A percentile compares a stretch with the other conserved stretches of the same genome.
Evolutionary conservation across 2,888 invertebrate species (phyloP).

Genomic region (Cyclophora punctaria): DNA sequence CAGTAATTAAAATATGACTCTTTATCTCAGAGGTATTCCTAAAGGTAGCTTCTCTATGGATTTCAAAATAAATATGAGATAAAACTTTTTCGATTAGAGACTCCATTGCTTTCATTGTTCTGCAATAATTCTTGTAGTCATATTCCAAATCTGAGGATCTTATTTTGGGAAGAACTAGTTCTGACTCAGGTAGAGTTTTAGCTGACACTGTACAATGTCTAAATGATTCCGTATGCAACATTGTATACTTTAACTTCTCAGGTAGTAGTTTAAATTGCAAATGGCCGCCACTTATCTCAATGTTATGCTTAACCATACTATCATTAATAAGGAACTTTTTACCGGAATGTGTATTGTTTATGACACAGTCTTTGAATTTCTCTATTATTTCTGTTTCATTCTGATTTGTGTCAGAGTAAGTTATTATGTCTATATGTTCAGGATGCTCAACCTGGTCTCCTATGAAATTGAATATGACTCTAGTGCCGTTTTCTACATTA

Average conservation of each 20-base stretch:
- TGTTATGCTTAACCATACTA: constrained; percentile 61
- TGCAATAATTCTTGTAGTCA: constrained; percentile 60
- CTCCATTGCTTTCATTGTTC: constrained; percentile 70
- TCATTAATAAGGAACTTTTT: constrained; percentile 74
- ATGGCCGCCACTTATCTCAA: constrained; percentile 45
- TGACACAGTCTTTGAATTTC: constrained; percentile 68
- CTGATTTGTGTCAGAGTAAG: constrained; percentile 50
- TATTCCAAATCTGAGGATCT: constrained; percentile 42
- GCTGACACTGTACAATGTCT: constrained; percentile 65
- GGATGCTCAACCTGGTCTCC: constrained; percentile 48
- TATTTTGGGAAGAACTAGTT: constrained; percentile 39
- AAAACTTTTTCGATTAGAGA: constrained; percentile 46
- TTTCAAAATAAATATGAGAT: constrained; percentile 55
- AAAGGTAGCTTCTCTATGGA: constrained; percentile 56
- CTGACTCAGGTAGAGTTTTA: constrained; percentile 44
- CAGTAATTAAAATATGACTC: constrained; percentile 61
- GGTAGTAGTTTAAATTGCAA: constrained; percentile 63
- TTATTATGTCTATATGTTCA: constrained; percentile 68
- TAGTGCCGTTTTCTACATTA: constrained; percentile 71
- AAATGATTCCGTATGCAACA: constrained; percentile 69
- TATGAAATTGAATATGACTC: constrained; percentile 66
- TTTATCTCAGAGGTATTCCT: constrained; percentile 59
- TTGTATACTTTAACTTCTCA: constrained; percentile 58
- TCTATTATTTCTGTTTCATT: constrained; percentile 51
- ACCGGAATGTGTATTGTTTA: constrained; percentile 60